Conservation (phyloP, 1,140 invertebrate genomes). For the Drosophila kohkoa region DNA sequence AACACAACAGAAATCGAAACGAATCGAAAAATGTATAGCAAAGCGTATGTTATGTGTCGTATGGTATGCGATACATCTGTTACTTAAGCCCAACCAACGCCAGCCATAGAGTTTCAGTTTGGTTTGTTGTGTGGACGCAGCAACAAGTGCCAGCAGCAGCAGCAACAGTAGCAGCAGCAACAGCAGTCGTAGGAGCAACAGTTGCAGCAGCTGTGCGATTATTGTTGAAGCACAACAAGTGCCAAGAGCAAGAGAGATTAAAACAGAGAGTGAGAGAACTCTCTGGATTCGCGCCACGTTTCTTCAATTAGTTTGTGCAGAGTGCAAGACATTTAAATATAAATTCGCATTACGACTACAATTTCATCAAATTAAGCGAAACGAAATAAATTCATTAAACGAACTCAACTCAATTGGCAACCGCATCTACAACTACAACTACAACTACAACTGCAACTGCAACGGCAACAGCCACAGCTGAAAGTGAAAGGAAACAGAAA, state of each 20-base stretch:
- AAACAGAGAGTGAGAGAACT: background rate
- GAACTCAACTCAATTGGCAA: conserved; percentile 47
- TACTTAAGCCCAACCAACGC: conserved; percentile 73
- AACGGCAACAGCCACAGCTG: conserved; percentile 14
- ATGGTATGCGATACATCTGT: conserved; percentile 51
- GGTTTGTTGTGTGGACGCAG: conserved; percentile 74
- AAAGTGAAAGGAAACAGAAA: conserved; percentile 45
- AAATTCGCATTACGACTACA: conserved; percentile 66
- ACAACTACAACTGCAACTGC: conserved; percentile 14
- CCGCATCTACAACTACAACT: background rate
- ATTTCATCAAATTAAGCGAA: conserved; percentile 58
- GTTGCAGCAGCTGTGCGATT: conserved; percentile 32
- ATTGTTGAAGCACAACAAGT: conserved; percentile 69
- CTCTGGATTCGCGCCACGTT: conserved; percentile 27
- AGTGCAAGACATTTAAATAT: conserved; percentile 54
- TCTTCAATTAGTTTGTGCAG: conserved; percentile 38
- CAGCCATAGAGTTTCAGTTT: conserved; percentile 74
- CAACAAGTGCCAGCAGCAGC: conserved; percentile 67
- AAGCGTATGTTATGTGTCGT: conserved; percentile 30
- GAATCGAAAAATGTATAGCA: conserved; percentile 21
- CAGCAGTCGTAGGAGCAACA: conserved; percentile 30
- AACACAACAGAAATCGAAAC: conserved; percentile 19
- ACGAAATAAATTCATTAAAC: conserved; percentile 76
- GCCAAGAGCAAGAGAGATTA: conserved; percentile 32
- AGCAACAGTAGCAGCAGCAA: conserved; percentile 10